Conservation (phyloP, 1,140 invertebrate genomes). For the Leguminivora glycinivorella region DNA sequence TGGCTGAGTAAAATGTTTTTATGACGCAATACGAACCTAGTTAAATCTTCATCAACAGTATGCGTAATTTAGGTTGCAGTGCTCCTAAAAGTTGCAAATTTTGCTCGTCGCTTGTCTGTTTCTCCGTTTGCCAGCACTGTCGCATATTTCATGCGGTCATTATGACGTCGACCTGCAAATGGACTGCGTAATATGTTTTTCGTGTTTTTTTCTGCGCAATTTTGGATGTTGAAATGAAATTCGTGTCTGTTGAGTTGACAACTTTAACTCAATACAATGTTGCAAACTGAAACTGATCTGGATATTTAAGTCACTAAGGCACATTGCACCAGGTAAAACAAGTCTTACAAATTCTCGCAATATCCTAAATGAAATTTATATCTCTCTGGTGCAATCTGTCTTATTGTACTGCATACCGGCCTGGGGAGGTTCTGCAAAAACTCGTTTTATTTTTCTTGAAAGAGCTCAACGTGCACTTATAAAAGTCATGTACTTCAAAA, state of each 20-base stretch:
- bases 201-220: conserved; percentile 1
- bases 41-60: not conserved
- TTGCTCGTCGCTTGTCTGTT: not conserved
- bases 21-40: not conserved
- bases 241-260: not conserved
- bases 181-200: conserved; percentile 18
- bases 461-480: no score
- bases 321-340: no score
- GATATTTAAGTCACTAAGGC: no score
- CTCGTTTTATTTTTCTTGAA: no score
- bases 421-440: no score
- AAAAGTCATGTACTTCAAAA: no score
- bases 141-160: conserved; percentile 13
- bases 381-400: no score
- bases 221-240: not conserved
- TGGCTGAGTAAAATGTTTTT: not conserved
- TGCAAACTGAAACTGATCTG: no score
- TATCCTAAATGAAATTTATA: no score
- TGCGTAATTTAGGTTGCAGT: not conserved
- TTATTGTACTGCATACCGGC: no score
- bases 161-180: conserved; percentile 7
- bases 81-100: not conserved
- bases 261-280: no score
- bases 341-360: no score
- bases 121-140: not conserved